phyloP scores from a whole-genome alignment of 2,113 vertebrate genomes.

The Myrmophylax atrothorax region DNA sequence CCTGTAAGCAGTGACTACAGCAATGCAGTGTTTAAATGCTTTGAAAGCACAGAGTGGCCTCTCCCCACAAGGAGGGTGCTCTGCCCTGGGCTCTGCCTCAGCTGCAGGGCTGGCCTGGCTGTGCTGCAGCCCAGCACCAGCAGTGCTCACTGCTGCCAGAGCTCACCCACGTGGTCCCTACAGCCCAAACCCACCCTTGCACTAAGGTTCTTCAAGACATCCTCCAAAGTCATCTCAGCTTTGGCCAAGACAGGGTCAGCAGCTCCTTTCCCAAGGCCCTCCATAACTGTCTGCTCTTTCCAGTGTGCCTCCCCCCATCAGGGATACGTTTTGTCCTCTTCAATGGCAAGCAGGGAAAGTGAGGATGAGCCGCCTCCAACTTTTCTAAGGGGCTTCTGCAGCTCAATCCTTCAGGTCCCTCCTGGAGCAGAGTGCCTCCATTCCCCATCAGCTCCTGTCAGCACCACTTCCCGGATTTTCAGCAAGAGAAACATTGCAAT shows the following conservation, averaged over 20 bases:
- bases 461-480: not conserved
- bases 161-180: rapidly evolving
- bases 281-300: rapidly evolving
- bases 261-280: not conserved
- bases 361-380: too few species aligned
- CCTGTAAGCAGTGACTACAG: not conserved
- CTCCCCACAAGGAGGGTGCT: not conserved
- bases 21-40: not conserved
- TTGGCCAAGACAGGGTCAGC: not conserved
- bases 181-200: not conserved
- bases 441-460: not conserved
- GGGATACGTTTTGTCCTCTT: rapidly evolving
- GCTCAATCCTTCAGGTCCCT: not conserved
- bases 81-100: not conserved
- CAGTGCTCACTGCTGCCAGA: not conserved
- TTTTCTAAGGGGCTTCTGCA: not conserved
- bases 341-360: not conserved
- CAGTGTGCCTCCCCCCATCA: rapidly evolving
- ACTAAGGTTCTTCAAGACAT: not conserved
- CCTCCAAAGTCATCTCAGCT: not conserved
- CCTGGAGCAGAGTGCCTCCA: not conserved
- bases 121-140: not conserved
- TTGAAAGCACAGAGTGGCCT: not conserved
- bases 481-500: not conserved
- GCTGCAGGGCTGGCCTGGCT: not conserved